phyloP scores from a whole-genome alignment of 2,797 vertebrate genomes.

The Aotus griseimembra region DNA sequence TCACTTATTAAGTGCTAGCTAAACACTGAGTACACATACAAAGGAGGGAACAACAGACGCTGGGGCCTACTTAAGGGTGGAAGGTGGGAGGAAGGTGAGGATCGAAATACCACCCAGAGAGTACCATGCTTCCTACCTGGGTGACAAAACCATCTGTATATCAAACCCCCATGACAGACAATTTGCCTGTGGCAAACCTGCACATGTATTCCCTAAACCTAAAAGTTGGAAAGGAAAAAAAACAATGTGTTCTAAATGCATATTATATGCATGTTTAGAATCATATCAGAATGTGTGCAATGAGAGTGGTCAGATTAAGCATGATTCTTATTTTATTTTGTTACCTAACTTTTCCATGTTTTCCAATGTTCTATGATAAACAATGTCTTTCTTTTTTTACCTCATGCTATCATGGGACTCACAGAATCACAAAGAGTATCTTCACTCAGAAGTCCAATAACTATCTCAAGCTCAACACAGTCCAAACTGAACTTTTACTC shows the following conservation, averaged over 20 bases:
- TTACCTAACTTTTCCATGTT: background rate
- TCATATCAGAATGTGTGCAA: background rate
- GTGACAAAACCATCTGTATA: no score
- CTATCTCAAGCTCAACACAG: background rate
- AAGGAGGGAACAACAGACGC: no score
- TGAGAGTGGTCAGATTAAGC: background rate
- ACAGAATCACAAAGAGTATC: background rate
- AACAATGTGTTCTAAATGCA: background rate
- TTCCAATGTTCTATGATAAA: background rate
- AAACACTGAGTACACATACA: no score
- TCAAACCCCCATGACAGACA: no score
- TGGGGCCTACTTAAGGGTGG: no score
- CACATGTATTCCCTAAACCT: no score
- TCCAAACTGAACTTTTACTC: background rate
- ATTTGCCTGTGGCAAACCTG: no score
- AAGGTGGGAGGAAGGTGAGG: no score
- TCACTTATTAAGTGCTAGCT: no score
- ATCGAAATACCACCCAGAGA: no score
- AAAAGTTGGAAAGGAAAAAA: no score
- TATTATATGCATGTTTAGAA: background rate
- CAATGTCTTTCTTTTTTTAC: background rate
- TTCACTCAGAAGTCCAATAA: background rate
- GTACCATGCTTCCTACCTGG: no score
- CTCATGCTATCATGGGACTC: background rate
- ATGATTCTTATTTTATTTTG: conserved; percentile 24